phyloP scores from a whole-genome alignment of 2,113 vertebrate genomes.

The Phainopepla nitens region DNA sequence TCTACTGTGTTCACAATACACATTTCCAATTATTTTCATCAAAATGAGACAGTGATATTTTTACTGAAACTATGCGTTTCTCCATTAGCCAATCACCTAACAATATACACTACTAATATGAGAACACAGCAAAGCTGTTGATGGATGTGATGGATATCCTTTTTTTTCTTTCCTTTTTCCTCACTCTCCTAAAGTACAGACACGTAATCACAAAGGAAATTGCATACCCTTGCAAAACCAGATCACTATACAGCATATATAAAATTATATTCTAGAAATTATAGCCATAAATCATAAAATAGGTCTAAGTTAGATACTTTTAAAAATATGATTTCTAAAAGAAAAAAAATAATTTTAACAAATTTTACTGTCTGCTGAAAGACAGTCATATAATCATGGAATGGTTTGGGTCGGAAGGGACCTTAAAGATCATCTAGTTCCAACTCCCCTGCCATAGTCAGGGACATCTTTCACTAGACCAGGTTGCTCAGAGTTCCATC shows the following conservation, averaged over 20 bases:
- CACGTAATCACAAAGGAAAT: background rate
- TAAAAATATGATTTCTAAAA: background rate
- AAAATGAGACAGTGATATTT: background rate
- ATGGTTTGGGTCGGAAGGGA: background rate
- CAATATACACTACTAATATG: background rate
- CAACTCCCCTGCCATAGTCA: background rate
- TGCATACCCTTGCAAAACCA: background rate
- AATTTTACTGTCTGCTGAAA: background rate
- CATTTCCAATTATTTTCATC: background rate
- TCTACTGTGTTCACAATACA: background rate
- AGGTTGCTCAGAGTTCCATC: background rate
- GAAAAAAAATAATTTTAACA: background rate
- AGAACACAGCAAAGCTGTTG: background rate
- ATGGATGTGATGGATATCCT: background rate
- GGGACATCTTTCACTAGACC: background rate
- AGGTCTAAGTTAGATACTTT: background rate
- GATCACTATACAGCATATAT: background rate
- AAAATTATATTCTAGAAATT: background rate
- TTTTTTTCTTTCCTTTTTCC: background rate
- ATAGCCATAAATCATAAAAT: background rate
- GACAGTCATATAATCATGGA: background rate
- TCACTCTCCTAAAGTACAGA: background rate
- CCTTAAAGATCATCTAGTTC: too few relatives aligned
- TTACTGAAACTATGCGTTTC: background rate
- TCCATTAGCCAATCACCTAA: background rate